These are phyloP conservation scores for Drosophila fungiperda DNA, from an alignment of 2,888 invertebrate genomes.

Conservation along the genomic window DNA sequence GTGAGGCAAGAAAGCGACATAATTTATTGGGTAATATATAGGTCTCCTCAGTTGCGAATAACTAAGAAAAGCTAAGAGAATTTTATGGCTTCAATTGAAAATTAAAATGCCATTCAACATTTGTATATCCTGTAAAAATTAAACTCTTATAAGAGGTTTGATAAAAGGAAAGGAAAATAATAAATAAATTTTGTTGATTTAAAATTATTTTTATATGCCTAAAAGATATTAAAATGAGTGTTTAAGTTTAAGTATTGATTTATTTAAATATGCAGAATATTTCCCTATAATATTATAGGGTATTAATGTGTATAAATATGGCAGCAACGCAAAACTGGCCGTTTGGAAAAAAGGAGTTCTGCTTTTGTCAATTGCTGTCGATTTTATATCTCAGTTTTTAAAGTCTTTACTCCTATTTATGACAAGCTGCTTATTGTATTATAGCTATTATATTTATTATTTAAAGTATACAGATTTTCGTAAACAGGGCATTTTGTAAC, in stretches of 20 bases:
- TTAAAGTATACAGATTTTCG: not conserved
- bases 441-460: slow-evolving; percentile 28
- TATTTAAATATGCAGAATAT: not conserved
- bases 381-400: slow-evolving; percentile 58
- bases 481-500: not conserved
- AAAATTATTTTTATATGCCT: not conserved
- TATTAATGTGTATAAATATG: slow-evolving; percentile 12
- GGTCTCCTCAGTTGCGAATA: slow-evolving; percentile 7
- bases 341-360: not conserved
- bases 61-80: not conserved
- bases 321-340: not conserved
- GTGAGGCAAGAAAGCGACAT: slow-evolving; percentile 13
- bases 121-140: slow-evolving; percentile 23
- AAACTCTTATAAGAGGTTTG: not conserved
- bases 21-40: slow-evolving; percentile 28
- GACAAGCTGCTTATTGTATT: slow-evolving; percentile 6
- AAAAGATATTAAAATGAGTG: not conserved
- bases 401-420: slow-evolving; percentile 62
- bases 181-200: not conserved
- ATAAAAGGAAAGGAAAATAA: too few species aligned
- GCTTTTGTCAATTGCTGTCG: slow-evolving; percentile 58
- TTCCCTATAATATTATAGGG: not conserved
- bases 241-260: not conserved
- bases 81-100: slow-evolving; percentile 56
- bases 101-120: slow-evolving; percentile 58